These are phyloP conservation scores for Leptosomus discolor DNA, from an alignment of 2,113 vertebrate species.

Conservation along the genomic window DNA sequence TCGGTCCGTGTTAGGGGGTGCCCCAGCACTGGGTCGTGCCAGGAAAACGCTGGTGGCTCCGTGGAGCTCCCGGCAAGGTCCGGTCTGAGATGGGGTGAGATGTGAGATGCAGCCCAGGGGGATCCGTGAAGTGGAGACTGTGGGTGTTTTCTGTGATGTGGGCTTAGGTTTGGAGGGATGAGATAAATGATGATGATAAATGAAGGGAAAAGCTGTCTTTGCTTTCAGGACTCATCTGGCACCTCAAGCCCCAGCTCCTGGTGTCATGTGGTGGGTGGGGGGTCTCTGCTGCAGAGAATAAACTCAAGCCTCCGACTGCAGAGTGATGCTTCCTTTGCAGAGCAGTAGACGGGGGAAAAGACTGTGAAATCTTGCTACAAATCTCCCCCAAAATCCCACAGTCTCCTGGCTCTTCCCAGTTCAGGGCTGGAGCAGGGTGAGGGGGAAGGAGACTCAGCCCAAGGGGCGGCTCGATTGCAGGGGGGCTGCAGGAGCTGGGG, in stretches of 20 bases:
- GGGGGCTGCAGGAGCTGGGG: not conserved
- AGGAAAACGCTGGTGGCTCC: rapidly evolving
- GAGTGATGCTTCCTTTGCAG: not conserved
- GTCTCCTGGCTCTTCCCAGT: not conserved
- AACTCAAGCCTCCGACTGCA: not conserved
- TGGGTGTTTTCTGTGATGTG: not conserved
- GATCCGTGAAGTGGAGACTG: rapidly evolving
- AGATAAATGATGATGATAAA: not conserved
- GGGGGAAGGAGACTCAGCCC: not conserved
- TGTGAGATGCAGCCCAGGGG: not conserved
- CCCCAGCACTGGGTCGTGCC: not conserved
- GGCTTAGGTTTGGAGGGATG: not conserved
- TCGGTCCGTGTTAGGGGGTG: not conserved
- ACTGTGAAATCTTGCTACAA: not conserved
- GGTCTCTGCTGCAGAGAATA: not conserved
- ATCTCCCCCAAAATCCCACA: not conserved
- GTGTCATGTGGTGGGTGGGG: not conserved
- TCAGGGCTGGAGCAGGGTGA: not conserved
- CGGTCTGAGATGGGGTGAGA: not conserved
- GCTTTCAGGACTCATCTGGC: not conserved
- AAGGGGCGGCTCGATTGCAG: not conserved
- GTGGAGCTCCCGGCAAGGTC: not conserved
- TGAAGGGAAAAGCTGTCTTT: not conserved
- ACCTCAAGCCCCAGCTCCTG: not conserved
- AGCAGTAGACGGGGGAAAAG: not conserved